Conservation (phyloP, 2,113 vertebrate species). For the Dasyornis broadbenti region DNA sequence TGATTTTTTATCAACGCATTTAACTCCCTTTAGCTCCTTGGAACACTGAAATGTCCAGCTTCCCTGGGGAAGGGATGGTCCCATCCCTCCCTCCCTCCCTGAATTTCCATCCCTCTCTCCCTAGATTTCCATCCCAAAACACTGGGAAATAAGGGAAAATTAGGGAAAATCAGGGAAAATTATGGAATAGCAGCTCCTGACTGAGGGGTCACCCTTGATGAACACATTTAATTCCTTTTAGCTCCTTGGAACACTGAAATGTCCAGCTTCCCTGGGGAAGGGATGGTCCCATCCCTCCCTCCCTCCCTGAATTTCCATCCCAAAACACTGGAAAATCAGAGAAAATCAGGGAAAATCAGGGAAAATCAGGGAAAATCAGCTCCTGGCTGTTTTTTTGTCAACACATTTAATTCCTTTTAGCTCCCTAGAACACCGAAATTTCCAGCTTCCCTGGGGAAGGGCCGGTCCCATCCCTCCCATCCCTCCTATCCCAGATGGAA, state of each 20-base stretch:
- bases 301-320: not conserved
- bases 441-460: not conserved
- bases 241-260: not conserved
- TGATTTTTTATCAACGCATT: not conserved
- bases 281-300: not conserved
- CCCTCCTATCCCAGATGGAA: not conserved
- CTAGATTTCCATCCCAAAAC: not conserved
- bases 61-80: not conserved
- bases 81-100: not conserved
- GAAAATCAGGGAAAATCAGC: too few relatives aligned
- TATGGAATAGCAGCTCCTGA: too few relatives aligned
- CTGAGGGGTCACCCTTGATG: not conserved
- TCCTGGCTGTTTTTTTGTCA: too few relatives aligned
- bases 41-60: not conserved
- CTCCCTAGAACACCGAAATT: not conserved
- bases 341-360: too few relatives aligned
- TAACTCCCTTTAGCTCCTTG: not conserved
- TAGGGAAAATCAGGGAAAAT: not conserved
- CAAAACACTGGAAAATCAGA: not conserved
- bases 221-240: not conserved
- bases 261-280: not conserved
- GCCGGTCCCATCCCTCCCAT: not conserved
- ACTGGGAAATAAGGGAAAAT: not conserved
- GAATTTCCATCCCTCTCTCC: not conserved
- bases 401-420: not conserved